These are phyloP conservation scores for Probaryconus sp. DNA, from an alignment of 1,140 invertebrate genomes.

Conservation along the genomic window DNA sequence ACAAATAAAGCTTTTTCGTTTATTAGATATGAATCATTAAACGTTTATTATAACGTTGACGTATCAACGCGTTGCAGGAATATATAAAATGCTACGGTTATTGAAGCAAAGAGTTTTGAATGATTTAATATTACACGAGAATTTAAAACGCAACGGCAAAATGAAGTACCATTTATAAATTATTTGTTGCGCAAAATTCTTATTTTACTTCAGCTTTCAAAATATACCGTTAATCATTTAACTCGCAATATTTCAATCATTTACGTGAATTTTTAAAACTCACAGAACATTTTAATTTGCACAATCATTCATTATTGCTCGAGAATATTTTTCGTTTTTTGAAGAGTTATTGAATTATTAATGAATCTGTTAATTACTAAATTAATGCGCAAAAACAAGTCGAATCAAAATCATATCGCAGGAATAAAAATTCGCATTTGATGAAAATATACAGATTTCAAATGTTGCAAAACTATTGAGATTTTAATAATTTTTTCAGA, in stretches of 20 bases:
- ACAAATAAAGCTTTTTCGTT: slow-evolving; percentile 28
- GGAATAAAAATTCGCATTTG: too few relatives aligned
- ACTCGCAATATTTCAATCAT: slow-evolving; percentile 22
- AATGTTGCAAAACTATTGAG: too few relatives aligned
- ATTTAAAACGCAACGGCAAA: slow-evolving; percentile 44
- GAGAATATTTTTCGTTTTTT: slow-evolving; percentile 6
- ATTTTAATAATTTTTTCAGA: too few relatives aligned
- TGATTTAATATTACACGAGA: slow-evolving; percentile 43
- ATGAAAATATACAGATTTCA: too few relatives aligned
- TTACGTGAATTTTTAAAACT: slow-evolving; percentile 25
- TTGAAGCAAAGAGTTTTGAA: slow-evolving; percentile 31
- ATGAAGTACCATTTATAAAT: slow-evolving; percentile 41
- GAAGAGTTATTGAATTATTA: slow-evolving; percentile 24
- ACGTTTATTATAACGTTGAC: slow-evolving; percentile 30
- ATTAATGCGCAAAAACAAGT: background rate
- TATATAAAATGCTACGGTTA: slow-evolving; percentile 41
- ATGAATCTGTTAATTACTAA: slow-evolving; percentile 31
- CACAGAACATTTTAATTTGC: slow-evolving; percentile 18
- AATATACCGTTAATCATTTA: slow-evolving; percentile 32
- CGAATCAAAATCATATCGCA: background rate
- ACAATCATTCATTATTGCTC: slow-evolving; percentile 25
- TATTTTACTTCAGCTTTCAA: slow-evolving; percentile 18
- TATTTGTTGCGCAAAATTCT: slow-evolving; percentile 11
- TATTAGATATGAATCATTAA: slow-evolving; percentile 30
- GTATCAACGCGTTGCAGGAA: background rate